Base-by-base conservation (phyloP, 2,113 vertebrate genomes). In the Bungarus multicinctus region DNA sequence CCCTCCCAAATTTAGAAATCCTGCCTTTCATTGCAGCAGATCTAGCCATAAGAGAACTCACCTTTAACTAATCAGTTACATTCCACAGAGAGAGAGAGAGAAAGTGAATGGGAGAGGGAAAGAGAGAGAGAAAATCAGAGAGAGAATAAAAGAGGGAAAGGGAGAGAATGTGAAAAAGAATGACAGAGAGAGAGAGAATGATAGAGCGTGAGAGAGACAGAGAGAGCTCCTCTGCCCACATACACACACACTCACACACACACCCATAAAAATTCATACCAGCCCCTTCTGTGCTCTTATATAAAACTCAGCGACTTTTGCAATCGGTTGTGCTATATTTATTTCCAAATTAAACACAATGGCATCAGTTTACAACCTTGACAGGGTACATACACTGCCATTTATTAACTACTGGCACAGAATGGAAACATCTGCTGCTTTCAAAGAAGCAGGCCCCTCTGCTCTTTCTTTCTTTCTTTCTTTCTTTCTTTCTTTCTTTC, bases 351-450 rank as follows among this genome's bases (percentile, higher is more conserved):
- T 93, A 94, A 93, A 95, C 94, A 43, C 57, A 94, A 96, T 96
- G 95, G 93, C 96, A 96, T 90, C 60, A 25, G 5, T 94, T 95
- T 96, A 92, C 92, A 95, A 91, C 91, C 93, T 45, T 92, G 94
- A 96, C 93, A 93, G 95, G 54, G 94, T n/a, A 94, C 95, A 94
- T 93, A 87, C 74, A 20, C 45, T 89, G 94, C 91, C 94, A 64
- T 96, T 95, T 95, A 95, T 96, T 92, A 95, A 89, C 57, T 39
- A 3, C 0, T 97, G 96, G 96, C 96, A 95, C 57, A 47, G 30
- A 85, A 93, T 52, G 45, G 57, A 92, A 95, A 96, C 96, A 96
- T 96, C 96, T 97, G 96, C 34, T 93, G 87, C 60, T 74, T 93
- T 94, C 52, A 69, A 74, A 95, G 93, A 94, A 97, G 95, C 1